phyloP scores from a whole-genome alignment of 1,140 invertebrate genomes.

The Reticulitermes speratus region DNA sequence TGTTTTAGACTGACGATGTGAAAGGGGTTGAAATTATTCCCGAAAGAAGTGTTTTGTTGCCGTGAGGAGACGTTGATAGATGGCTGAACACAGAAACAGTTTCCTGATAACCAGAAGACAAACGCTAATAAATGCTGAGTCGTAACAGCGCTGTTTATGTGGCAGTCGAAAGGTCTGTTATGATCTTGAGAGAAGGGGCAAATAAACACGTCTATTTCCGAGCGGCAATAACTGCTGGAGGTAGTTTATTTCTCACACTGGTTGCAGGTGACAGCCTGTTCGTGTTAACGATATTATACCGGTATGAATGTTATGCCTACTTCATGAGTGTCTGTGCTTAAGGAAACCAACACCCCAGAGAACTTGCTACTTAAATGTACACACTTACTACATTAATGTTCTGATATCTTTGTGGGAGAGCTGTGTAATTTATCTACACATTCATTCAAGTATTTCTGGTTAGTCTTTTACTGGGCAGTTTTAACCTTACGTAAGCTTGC shows the following conservation, averaged over 20 bases:
- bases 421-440: no score
- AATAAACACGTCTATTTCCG: background rate
- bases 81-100: background rate
- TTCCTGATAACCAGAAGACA: background rate
- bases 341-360: background rate
- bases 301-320: background rate
- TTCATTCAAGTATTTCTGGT: no score
- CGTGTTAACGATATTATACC: background rate
- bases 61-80: background rate
- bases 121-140: background rate
- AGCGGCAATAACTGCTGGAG: background rate
- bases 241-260: background rate
- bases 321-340: no score
- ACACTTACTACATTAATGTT: no score
- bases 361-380: no score
- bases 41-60: background rate
- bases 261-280: background rate
- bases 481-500: no score
- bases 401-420: no score
- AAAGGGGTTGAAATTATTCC: background rate
- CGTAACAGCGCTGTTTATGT: background rate
- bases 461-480: no score
- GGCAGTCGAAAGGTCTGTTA: no score
- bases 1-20: background rate
- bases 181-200: background rate